A percentile compares a stretch with the other conserved stretches of the same genome.
Evolutionary conservation across 2,888 invertebrate species (phyloP).

Genomic region (Lamproptera curius): DNA sequence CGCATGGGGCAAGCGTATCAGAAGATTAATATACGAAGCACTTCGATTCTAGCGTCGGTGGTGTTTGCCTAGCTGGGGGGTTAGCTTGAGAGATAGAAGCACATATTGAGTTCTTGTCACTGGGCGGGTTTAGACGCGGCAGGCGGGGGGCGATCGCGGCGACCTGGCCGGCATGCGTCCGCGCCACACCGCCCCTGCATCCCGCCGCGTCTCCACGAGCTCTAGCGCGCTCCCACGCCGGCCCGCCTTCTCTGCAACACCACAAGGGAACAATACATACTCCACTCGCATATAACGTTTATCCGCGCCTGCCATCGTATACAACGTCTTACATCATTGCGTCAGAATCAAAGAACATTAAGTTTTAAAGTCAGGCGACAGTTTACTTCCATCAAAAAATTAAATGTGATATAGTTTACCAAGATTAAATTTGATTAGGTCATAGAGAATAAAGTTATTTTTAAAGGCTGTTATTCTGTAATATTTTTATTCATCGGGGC

Average conservation of each 20-base stretch:
- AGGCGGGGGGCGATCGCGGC: constrained; percentile 61
- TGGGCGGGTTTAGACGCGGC: constrained; percentile 51
- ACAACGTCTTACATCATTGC: too few relatives aligned
- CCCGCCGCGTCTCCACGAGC: constrained; percentile 18
- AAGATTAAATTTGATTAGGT: too few relatives aligned
- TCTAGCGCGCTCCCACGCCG: constrained; percentile 41
- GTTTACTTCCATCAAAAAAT: too few relatives aligned
- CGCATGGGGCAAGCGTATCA: constrained; percentile 35
- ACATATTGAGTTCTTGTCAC: constrained; percentile 33
- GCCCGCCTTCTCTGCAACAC: constrained; percentile 61
- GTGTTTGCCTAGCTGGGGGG: constrained; percentile 32
- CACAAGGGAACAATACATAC: constrained; percentile 2
- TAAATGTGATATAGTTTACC: too few relatives aligned
- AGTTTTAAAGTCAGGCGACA: too few relatives aligned
- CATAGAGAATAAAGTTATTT: too few relatives aligned
- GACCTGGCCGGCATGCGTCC: constrained; percentile 59
- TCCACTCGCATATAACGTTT: too few relatives aligned
- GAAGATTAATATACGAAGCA: constrained; percentile 35
- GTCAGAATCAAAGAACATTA: too few relatives aligned
- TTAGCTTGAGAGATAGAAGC: constrained; percentile 39
- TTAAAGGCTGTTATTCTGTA: too few relatives aligned
- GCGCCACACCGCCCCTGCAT: constrained; percentile 47
- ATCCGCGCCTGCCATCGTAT: too few relatives aligned
- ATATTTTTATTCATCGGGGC: too few relatives aligned
- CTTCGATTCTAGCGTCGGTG: constrained; percentile 38